Conservation (phyloP, 2,888 invertebrate species). For the Ceratothoa steindachneri region DNA sequence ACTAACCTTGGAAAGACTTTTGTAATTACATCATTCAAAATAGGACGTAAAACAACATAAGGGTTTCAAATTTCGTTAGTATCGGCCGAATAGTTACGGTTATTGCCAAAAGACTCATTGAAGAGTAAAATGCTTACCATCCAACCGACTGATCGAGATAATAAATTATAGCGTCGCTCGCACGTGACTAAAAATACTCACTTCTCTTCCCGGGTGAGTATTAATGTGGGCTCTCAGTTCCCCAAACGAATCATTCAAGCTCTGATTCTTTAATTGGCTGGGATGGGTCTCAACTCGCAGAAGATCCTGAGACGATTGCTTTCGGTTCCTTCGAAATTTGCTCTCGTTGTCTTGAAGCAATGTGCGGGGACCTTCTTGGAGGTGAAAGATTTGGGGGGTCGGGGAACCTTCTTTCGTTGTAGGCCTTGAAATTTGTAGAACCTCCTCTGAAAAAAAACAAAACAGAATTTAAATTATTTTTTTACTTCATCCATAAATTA, state of each 20-base stretch:
- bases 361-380: not conserved
- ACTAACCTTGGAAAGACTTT: too few relatives aligned
- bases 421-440: not conserved
- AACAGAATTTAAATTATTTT: not conserved
- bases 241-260: not conserved
- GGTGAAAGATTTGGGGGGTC: not conserved
- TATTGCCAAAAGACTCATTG: too few relatives aligned
- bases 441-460: not conserved
- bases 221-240: not conserved
- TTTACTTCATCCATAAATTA: too few relatives aligned
- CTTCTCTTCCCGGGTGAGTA: not conserved
- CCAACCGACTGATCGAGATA: too few relatives aligned
- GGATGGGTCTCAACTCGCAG: not conserved
- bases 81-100: too few relatives aligned
- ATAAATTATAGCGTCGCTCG: too few relatives aligned
- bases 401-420: not conserved
- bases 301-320: not conserved
- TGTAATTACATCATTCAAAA: too few relatives aligned
- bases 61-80: too few relatives aligned
- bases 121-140: too few relatives aligned
- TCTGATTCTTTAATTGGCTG: not conserved
- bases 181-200: too few relatives aligned
- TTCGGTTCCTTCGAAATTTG: not conserved
- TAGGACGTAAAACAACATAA: too few relatives aligned
- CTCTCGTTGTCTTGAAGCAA: not conserved